These are phyloP conservation scores for Cepaea hortensis DNA, from an alignment of 2,888 invertebrate species.

Conservation along the genomic window DNA sequence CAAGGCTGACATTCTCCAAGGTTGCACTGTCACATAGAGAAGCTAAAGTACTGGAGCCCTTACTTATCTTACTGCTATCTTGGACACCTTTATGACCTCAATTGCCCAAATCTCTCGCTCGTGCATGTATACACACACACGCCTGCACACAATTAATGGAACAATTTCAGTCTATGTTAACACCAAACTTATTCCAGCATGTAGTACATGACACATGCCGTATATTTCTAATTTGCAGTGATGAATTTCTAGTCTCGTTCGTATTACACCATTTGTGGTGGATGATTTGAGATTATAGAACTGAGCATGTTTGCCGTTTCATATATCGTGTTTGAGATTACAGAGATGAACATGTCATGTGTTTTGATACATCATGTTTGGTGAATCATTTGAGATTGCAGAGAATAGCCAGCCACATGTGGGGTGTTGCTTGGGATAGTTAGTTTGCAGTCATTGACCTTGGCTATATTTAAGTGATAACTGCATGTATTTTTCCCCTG, in stretches of 20 bases:
- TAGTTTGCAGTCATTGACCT: too few species aligned
- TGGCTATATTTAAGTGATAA: too few species aligned
- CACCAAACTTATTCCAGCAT: neutral
- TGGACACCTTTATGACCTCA: too few species aligned
- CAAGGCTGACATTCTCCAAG: too few species aligned
- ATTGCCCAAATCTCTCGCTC: neutral
- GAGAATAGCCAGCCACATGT: too few species aligned
- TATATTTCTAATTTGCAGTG: neutral
- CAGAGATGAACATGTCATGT: neutral
- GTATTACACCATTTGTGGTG: conserved; percentile 27
- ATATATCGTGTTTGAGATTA: conserved; percentile 9
- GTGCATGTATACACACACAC: neutral
- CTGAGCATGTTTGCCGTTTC: conserved; percentile 1
- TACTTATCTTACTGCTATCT: too few species aligned
- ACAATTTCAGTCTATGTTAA: neutral
- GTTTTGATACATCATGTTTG: conserved; percentile 9
- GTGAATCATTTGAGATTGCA: conserved; percentile 25
- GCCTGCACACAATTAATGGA: neutral
- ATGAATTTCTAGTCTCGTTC: conserved; percentile 33
- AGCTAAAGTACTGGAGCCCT: too few species aligned
- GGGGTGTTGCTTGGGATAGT: too few species aligned
- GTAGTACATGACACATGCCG: neutral
- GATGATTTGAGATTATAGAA: conserved; percentile 31
- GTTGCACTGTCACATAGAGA: too few species aligned
- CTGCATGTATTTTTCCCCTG: too few species aligned